Base-by-base conservation (phyloP, 1,140 invertebrate species). In the Heliconius hermathena region DNA sequence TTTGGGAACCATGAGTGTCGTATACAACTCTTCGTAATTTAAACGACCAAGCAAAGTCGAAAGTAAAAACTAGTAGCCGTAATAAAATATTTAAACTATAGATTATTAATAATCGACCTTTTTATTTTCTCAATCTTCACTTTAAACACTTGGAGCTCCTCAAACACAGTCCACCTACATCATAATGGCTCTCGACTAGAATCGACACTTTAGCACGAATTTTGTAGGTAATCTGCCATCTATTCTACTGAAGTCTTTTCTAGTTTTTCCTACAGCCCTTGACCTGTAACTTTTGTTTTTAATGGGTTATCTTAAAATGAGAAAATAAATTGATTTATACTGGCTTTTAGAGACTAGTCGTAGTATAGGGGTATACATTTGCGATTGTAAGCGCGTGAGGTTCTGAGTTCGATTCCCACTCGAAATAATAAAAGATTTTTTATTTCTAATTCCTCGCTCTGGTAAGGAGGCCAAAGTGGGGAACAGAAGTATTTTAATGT, bases 181-280 rank as follows among this genome's bases (percentile, higher is more conserved):
- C 60, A 66, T 29, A 66, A 66, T 66, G 4, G 60, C 22, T 13
- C 60, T 66, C 60, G 22, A 66, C 60, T 36, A 72, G 71, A 74
- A 74, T 52, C 73, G 73, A 54, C 73, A 74, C 73, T 74, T 74
- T 52, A 74, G 46, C 73, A 74, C 73, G 73, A 74, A 29, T 74
- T 74, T 52, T 29, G 20, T 74, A 74, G 73, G 38, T 74, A 74
- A 66, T 74, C 73, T 52, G 60, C 46, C 46, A 26, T 29, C 41
- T 52, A 54, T 52, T 74, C 46, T 26, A 52, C 73, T 74, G 16
- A 29, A 74, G 73, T 49, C 73, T 52, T 26, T 74, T 74, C 73
- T 54, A 52, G 46, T 52, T 49, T 73, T 20, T 73, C 9, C 72
- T 46, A 73, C 8, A 73, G 72, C 72, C 72, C 72, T 66, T 73